Conservation (phyloP, 2,888 invertebrate genomes). For the Diarsia dahlii region DNA sequence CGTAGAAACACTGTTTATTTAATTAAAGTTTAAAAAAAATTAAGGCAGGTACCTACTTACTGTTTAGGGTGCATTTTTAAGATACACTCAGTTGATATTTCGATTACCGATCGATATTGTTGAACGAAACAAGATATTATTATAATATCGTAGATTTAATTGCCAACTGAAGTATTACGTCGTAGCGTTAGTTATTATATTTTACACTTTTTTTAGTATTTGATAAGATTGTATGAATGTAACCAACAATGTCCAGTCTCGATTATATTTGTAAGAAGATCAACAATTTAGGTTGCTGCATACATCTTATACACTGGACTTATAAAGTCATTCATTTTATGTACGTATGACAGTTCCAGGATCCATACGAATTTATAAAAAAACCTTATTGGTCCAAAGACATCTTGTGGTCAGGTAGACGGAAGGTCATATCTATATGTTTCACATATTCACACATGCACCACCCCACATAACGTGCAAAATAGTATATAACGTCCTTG, state of each 20-base stretch:
- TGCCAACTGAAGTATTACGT: conserved; percentile 27
- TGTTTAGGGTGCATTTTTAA: not conserved
- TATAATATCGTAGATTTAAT: conserved; percentile 24
- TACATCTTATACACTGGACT: not conserved
- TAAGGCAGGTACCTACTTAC: not conserved
- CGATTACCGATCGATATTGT: not conserved
- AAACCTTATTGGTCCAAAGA: not conserved
- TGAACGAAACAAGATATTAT: not conserved
- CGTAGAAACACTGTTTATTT: too few relatives aligned
- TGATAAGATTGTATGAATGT: not conserved
- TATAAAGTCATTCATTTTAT: not conserved
- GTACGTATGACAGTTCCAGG: not conserved
- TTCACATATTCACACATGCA: not conserved
- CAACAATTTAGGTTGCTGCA: not conserved
- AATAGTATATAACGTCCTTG: too few relatives aligned
- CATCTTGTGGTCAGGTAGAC: not conserved
- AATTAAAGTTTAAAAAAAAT: not conserved
- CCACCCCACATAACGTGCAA: conserved; percentile 1
- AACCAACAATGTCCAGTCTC: not conserved
- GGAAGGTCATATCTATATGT: not conserved
- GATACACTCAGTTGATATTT: conserved; percentile 17
- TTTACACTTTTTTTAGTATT: not conserved
- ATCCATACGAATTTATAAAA: not conserved
- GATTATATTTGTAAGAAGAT: not conserved
- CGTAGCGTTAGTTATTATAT: conserved; percentile 10